A percentile compares a stretch with the other conserved stretches of the same genome.
phyloP scores from a whole-genome alignment of 2,113 vertebrate species.

The Cochlearius cochlearius region DNA sequence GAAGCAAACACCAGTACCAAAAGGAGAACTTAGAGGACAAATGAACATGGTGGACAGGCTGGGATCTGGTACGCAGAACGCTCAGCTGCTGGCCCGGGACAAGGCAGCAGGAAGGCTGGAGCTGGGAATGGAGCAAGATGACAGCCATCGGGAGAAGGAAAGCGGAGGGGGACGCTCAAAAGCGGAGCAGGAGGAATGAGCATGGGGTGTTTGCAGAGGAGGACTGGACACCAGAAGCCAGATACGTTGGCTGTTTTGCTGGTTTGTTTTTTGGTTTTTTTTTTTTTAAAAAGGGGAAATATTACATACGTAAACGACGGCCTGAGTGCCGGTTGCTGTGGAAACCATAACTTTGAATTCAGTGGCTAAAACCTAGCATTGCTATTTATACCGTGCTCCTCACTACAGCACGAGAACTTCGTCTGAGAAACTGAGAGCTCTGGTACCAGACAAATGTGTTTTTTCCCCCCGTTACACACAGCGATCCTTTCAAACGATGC shows the following conservation, averaged over 20 bases:
- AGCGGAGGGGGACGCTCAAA: background rate
- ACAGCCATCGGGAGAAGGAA: accelerated
- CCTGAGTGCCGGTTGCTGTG: conserved; percentile 61
- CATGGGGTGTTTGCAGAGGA: accelerated
- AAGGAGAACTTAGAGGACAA: background rate
- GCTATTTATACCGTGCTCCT: conserved; percentile 51
- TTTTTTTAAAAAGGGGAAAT: background rate
- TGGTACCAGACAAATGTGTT: background rate
- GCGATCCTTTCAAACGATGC: background rate
- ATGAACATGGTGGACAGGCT: background rate
- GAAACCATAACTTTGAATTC: conserved; percentile 70
- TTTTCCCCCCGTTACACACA: accelerated
- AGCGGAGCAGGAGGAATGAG: background rate
- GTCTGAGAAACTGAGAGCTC: background rate
- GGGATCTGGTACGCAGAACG: background rate
- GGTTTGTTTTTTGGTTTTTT: background rate
- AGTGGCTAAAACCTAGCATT: conserved; percentile 10
- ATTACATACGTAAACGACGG: background rate
- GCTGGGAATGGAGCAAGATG: background rate
- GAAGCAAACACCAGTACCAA: background rate
- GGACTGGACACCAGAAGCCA: background rate
- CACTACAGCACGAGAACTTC: background rate
- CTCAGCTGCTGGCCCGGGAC: background rate
- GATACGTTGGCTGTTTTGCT: background rate
- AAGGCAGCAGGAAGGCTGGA: background rate